phyloP scores from a whole-genome alignment of 2,797 vertebrate species.

The Mormyrops attenuatus region DNA sequence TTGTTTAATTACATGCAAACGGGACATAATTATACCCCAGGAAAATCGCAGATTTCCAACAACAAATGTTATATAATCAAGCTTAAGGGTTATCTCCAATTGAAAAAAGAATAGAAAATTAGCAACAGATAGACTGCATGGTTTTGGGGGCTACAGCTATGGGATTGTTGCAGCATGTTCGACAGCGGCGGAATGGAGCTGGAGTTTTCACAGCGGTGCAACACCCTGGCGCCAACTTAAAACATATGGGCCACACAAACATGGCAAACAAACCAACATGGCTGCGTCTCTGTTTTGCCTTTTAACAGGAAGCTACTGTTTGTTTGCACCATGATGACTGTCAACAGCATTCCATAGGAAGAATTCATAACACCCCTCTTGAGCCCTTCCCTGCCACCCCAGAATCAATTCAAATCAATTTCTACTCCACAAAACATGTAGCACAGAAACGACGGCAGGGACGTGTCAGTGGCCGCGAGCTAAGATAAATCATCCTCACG shows the following conservation, averaged over 20 bases:
- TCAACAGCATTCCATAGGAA: background rate
- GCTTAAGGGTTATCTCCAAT: background rate
- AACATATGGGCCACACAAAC: background rate
- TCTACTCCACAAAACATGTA: constrained; percentile 3
- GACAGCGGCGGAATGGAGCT: constrained; percentile 7
- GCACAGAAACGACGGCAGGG: background rate
- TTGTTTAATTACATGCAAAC: background rate
- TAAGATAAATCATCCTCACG: constrained; percentile 12
- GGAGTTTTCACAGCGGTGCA: constrained; percentile 4
- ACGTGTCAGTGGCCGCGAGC: background rate
- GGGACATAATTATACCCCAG: background rate
- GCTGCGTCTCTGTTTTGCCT: background rate
- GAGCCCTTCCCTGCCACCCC: background rate
- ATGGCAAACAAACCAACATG: background rate
- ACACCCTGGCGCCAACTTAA: constrained; percentile 24
- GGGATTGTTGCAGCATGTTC: background rate
- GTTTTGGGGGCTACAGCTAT: background rate
- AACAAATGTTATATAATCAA: constrained; percentile 2
- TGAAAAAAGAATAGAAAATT: background rate
- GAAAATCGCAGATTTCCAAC: background rate
- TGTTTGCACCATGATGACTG: background rate
- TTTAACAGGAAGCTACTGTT: background rate
- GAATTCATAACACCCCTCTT: background rate
- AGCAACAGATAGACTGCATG: background rate
- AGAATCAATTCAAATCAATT: constrained; percentile 22